phyloP scores from a whole-genome alignment of 1,140 invertebrate genomes.

The Leptinotarsa defecta region DNA sequence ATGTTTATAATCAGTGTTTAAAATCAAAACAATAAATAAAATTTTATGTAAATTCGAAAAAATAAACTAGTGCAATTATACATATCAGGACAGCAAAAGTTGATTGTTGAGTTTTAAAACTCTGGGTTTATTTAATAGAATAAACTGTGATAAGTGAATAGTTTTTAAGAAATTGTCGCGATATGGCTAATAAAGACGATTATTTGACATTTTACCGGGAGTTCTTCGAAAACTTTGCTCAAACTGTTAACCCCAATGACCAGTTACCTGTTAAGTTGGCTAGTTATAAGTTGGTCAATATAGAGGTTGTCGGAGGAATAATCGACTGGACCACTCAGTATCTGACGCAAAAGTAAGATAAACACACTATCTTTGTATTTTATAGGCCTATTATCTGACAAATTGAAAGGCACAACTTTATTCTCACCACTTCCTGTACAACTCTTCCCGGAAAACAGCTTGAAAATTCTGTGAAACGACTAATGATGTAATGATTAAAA shows the following conservation, averaged over 20 bases:
- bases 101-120: slow-evolving; percentile 29
- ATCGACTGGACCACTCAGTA: slow-evolving; percentile 78
- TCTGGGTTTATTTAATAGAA: slow-evolving; percentile 20
- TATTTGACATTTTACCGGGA: slow-evolving; percentile 69
- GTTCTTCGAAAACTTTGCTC: slow-evolving; percentile 72
- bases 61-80: slow-evolving; percentile 41
- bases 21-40: slow-evolving; percentile 3
- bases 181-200: slow-evolving; percentile 62
- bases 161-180: slow-evolving; percentile 7
- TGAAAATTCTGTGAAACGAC: no score
- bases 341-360: slow-evolving; percentile 73
- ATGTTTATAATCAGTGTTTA: neutral
- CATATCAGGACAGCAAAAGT: slow-evolving; percentile 35
- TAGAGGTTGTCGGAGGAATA: slow-evolving; percentile 75
- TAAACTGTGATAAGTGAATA: slow-evolving; percentile 25
- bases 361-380: neutral
- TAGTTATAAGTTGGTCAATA: slow-evolving; percentile 68
- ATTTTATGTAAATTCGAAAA: neutral
- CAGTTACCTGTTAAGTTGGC: slow-evolving; percentile 74
- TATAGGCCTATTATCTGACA: neutral
- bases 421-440: neutral
- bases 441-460: no score
- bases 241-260: slow-evolving; percentile 69
- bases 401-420: neutral
- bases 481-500: no score